Evolutionary conservation across 2,113 vertebrate genomes (phyloP), one percentile per base, ranked within the genome.

Genomic region (Bubalus kerabau): DNA sequence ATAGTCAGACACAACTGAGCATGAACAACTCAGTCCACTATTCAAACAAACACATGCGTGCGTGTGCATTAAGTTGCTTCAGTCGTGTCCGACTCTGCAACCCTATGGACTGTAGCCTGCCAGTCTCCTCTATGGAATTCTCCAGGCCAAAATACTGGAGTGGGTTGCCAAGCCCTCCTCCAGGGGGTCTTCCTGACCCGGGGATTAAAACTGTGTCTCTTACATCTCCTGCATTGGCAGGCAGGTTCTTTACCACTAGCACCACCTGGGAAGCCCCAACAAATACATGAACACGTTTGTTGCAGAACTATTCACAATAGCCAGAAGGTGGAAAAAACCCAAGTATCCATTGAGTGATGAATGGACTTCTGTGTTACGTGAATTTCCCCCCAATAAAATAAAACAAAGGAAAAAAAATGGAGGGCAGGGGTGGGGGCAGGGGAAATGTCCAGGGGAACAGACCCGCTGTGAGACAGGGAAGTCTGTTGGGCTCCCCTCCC

Each of bases 301-400:
- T 43, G 94, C 54, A 16, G 80, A 48, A 43, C 54, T 74, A 40
- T 17, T 76, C 87, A 43, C n/a, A 32, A 43, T 2, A 40, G 62
- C 64, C n/a, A 32, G n/a, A n/a, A 46, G 64, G 87, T 28, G 54
- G 32, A 52, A 59, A 26, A 28, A 48, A 80, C 50, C 21, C 50
- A 30, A 36, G 32, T 23, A 30, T 23, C 80, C 36, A 6, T 4
- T 1, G 16, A 60, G 11, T 48, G 54, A 84, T 40, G 87, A 64
- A 46, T 14, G 48, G 36, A 56, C 74, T 56, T 97, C 30, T 71
- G 15, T 74, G 60, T 87, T 86, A 15, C 24, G 7, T 50, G 81
- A 52, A 81, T 90, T 97, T 90, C 46, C 80, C 84, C 43, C 24
- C 54, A 36, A 21, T 76, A 57, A 83, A 85, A 54, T 46, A 46